Percentiles rank a stretch among this genome's conserved stretches.
phyloP scores from a whole-genome alignment of 2,113 vertebrate species.

The Sinocyclocheilus anshuiensis region DNA sequence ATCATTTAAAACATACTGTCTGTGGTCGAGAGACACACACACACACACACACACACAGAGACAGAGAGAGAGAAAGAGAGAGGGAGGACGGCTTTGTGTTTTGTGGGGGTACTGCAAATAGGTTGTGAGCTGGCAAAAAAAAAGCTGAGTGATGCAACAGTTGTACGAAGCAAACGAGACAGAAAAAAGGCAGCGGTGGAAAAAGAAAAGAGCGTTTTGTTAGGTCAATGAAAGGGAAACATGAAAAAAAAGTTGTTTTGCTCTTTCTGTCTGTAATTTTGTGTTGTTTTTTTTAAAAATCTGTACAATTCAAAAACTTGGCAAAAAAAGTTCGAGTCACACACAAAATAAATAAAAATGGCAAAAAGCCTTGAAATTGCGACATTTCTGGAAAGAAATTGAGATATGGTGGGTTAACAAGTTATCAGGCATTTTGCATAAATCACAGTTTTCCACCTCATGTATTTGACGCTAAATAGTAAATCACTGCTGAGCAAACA shows the following conservation, averaged over 20 bases:
- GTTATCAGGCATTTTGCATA: background rate
- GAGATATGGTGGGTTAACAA: background rate
- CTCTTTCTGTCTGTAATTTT: no score
- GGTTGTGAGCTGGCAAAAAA: slow-evolving; percentile 46
- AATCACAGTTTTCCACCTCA: slow-evolving; percentile 45
- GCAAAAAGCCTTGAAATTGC: slow-evolving; percentile 25
- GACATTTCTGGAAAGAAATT: background rate
- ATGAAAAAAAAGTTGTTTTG: background rate
- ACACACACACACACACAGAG: no score
- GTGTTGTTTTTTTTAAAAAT: no score
- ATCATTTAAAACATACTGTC: slow-evolving; percentile 2
- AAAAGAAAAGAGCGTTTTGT: slow-evolving; percentile 5
- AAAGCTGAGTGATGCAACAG: slow-evolving; percentile 47
- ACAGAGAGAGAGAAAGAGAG: slow-evolving; percentile 38
- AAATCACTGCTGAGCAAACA: slow-evolving; percentile 57
- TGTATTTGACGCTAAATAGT: slow-evolving; percentile 34
- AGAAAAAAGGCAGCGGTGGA: background rate
- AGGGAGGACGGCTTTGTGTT: slow-evolving; percentile 40
- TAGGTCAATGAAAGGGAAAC: slow-evolving; percentile 47
- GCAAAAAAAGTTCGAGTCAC: background rate
- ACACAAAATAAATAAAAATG: background rate
- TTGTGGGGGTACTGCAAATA: slow-evolving; percentile 45
- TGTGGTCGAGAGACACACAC: no score
- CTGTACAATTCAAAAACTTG: no score
- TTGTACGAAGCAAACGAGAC: slow-evolving; percentile 15